These are phyloP conservation scores for Chrysopa pallens DNA, from an alignment of 1,140 invertebrate species.

Conservation along the genomic window DNA sequence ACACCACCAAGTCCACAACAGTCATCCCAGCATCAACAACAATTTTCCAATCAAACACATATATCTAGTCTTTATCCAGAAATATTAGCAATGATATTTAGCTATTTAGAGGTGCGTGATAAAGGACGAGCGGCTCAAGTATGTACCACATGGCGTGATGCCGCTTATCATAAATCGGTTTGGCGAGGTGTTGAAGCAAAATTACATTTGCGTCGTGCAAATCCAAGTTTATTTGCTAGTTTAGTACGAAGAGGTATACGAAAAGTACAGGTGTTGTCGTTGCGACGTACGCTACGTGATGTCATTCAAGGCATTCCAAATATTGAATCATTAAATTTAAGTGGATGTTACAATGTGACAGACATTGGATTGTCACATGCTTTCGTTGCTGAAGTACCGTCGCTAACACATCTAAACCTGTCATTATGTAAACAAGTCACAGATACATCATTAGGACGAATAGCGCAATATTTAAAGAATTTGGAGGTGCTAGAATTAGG, in stretches of 20 bases:
- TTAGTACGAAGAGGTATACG: constrained; percentile 74
- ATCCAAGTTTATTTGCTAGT: constrained; percentile 67
- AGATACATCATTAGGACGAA: constrained; percentile 62
- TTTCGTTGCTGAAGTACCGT: constrained; percentile 50
- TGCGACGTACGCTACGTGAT: constrained; percentile 67
- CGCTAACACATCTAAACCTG: constrained; percentile 64
- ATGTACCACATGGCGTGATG: constrained; percentile 76
- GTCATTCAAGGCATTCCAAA: constrained; percentile 72
- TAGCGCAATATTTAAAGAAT: constrained; percentile 73
- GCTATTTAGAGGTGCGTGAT: constrained; percentile 72
- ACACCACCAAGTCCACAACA: constrained; percentile 14
- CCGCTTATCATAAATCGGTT: constrained; percentile 77
- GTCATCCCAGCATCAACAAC: constrained; percentile 15
- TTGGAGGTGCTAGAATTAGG: constrained; percentile 74
- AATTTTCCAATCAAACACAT: constrained; percentile 42
- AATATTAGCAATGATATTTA: constrained; percentile 79
- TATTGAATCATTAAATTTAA: constrained; percentile 72
- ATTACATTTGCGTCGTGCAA: constrained; percentile 66
- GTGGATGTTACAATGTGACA: constrained; percentile 84
- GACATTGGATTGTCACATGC: constrained; percentile 64
- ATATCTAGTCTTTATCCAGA: constrained; percentile 83
- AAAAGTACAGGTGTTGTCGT: constrained; percentile 73
- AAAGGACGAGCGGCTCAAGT: constrained; percentile 80
- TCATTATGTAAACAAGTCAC: constrained; percentile 90
- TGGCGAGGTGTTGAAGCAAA: constrained; percentile 87